Base-by-base conservation (phyloP, 2,797 vertebrate species). In the Glossophaga mutica region DNA sequence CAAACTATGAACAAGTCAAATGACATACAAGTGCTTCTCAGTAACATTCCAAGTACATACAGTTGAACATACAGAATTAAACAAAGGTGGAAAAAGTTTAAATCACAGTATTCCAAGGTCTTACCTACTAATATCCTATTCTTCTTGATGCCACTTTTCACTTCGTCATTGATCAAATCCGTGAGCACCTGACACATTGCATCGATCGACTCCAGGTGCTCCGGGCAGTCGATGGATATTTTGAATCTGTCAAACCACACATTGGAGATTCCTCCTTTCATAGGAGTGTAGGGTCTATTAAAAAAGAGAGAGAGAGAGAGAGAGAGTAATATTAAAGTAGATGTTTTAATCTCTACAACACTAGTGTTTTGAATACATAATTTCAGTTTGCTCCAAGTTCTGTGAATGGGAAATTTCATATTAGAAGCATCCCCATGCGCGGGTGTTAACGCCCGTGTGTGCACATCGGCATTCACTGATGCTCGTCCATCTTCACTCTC, bases 191-290 rank as follows among this genome's bases (percentile, higher is more conserved):
- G 93, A 95, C 99, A 99, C 99, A 99, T 99, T 11, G 83, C 85
- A 71, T 99, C 98, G 55, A 99, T 98, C 15, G 99, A 99, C 93
- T 99, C 99, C 24, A 98, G 98, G 97, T 99, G 99, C 90, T 99
- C 99, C 4, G 98, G 98, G 96, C 98, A 98, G 65, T 99, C 98
- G 29, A 94, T 98, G 18, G 98, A 99, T 97, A 99, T 99, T 98
- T 99, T 99, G 83, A 98, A 95, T 37, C 99, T 98, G 98, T 99
- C 99, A 98, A 99, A 99, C 99, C 99, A 99, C 74, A 99, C 99
- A 14, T 98, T 99, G 90, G 99, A 99, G 95, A 97, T 77, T 42
- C 98, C 97, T 94, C 99, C 99, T 91, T 97, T 98, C 98, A 99
- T 98, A 2, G 99, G 99, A 77, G 99, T 99, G 94, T 99, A 99